A percentile compares a stretch with the other conserved stretches of the same genome.
Conservation (phyloP, 1,140 invertebrate species). For the Onthophagus taurus region DNA sequence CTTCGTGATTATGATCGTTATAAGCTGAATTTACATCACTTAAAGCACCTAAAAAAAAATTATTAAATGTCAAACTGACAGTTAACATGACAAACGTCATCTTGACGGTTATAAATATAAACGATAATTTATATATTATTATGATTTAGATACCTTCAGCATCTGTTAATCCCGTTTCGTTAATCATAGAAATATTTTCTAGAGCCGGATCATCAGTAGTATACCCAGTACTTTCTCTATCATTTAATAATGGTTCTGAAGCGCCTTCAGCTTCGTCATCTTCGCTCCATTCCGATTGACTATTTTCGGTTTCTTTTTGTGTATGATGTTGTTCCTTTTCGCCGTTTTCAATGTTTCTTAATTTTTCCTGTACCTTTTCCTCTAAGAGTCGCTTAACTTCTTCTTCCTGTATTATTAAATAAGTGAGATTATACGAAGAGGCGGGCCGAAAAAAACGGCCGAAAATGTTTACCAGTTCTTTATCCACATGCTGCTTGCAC, state of each 20-base stretch:
- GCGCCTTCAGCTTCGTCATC: conserved; percentile 55
- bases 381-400: conserved; percentile 44
- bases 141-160: conserved; percentile 53
- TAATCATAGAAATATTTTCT: conserved; percentile 73
- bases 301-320: conserved; percentile 36
- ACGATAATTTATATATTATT: neutral
- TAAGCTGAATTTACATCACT: conserved; percentile 81
- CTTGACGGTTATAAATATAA: neutral
- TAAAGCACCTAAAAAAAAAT: conserved; percentile 52
- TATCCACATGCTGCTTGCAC: conserved; percentile 27
- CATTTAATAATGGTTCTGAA: conserved; percentile 42
- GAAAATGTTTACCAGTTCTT: conserved; percentile 28
- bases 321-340: conserved; percentile 31
- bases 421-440: neutral
- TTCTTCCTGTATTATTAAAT: conserved; percentile 36
- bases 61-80: too few species aligned
- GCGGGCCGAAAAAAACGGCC: neutral
- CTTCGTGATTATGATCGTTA: conserved; percentile 61
- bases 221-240: conserved; percentile 64
- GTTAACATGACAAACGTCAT: neutral
- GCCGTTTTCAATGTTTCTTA: conserved; percentile 30
- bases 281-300: conserved; percentile 72
- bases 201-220: conserved; percentile 73
- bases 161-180: conserved; percentile 77
- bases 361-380: conserved; percentile 36